These are phyloP conservation scores for Barbus barbus DNA, from an alignment of 2,113 vertebrate genomes.

Conservation along the genomic window DNA sequence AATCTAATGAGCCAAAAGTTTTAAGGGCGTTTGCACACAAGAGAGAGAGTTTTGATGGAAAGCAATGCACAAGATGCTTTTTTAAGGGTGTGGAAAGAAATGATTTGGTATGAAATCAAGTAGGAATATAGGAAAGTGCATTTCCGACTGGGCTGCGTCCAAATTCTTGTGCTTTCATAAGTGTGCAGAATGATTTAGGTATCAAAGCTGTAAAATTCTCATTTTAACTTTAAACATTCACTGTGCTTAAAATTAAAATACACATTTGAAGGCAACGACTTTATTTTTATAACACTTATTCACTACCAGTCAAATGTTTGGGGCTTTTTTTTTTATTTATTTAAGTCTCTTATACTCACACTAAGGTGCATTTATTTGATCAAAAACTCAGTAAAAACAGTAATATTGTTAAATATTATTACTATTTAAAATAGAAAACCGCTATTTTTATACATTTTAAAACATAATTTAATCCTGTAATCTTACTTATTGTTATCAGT, in stretches of 20 bases:
- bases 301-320: no score
- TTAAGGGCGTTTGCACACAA: not conserved
- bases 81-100: not conserved
- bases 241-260: not conserved
- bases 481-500: no score
- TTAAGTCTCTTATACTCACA: no score
- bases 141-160: not conserved
- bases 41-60: not conserved
- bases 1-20: not conserved
- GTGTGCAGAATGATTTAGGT: not conserved
- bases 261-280: not conserved
- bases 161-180: not conserved
- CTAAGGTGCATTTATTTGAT: no score
- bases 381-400: no score
- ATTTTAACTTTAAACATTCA: not conserved
- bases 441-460: no score
- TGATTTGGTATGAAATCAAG: not conserved
- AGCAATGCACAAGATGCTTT: not conserved
- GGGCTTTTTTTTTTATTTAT: no score
- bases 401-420: no score
- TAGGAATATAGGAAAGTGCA: not conserved
- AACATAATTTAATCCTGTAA: no score
- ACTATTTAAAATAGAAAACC: no score
- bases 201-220: not conserved
- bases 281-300: no score